A percentile compares a stretch with the other conserved stretches of the same genome.
phyloP scores from a whole-genome alignment of 2,113 vertebrate genomes.

The Salminus brasiliensis region DNA sequence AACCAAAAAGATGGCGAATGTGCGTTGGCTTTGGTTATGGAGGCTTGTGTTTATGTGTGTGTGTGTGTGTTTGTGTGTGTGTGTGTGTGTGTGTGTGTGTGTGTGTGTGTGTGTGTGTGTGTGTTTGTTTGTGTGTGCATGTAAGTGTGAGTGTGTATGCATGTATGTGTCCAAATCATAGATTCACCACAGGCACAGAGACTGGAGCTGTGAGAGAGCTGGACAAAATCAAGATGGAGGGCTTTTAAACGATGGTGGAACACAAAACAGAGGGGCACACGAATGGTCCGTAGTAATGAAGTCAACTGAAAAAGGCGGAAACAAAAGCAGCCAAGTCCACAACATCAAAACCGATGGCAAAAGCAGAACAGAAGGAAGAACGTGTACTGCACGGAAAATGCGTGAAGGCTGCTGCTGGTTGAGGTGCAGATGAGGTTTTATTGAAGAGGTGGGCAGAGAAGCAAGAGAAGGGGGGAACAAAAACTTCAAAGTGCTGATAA shows the following conservation, averaged over 20 bases:
- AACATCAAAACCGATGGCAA: slow-evolving; percentile 31
- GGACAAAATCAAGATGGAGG: slow-evolving; percentile 59
- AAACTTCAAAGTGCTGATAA: slow-evolving; percentile 43
- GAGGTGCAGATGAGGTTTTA: slow-evolving; percentile 39
- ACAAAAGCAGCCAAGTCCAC: slow-evolving; percentile 14
- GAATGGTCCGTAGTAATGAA: slow-evolving; percentile 52
- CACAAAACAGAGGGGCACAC: slow-evolving; percentile 35
- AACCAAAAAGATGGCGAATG: slow-evolving; percentile 76
- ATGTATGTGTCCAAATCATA: slow-evolving; percentile 63
- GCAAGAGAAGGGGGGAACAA: slow-evolving; percentile 26
- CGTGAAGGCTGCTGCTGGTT: slow-evolving; percentile 26
- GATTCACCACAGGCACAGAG: slow-evolving; percentile 68
- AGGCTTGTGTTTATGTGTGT: slow-evolving; percentile 59
- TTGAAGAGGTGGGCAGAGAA: slow-evolving; percentile 45
- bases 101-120: slow-evolving; percentile 42
- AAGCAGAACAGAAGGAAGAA: slow-evolving; percentile 42
- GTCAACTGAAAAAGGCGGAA: slow-evolving; percentile 27
- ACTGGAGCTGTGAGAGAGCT: slow-evolving; percentile 61
- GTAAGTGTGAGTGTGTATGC: slow-evolving; percentile 25
- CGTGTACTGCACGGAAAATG: slow-evolving; percentile 18
- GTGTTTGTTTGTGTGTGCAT: slow-evolving; percentile 30
- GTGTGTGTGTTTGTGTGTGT: slow-evolving; percentile 33
- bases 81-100: slow-evolving; percentile 38
- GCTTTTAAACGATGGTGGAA: slow-evolving; percentile 43
- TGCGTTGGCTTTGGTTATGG: slow-evolving; percentile 69